Conservation (phyloP, 1,140 invertebrate species). For the Drosophila auraria region DNA sequence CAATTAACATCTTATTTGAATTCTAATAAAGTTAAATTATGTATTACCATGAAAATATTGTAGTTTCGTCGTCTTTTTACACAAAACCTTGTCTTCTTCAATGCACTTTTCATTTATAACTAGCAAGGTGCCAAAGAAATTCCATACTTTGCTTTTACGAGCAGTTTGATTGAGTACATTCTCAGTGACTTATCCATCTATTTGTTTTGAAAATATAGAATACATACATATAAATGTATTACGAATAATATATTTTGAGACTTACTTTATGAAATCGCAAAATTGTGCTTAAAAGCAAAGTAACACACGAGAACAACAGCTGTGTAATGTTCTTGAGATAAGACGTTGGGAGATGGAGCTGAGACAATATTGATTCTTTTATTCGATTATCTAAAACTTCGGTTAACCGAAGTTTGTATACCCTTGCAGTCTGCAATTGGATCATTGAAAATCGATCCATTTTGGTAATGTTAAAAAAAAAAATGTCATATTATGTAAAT, state of each 20-base stretch:
- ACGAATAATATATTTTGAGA: neutral
- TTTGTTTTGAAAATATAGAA: too few species aligned
- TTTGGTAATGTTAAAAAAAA: too few species aligned
- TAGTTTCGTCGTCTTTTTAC: neutral
- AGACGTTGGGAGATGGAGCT: conserved; percentile 3
- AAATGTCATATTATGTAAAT: too few species aligned
- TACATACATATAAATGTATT: too few species aligned
- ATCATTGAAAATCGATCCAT: too few species aligned
- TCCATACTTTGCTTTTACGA: conserved; percentile 8
- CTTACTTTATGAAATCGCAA: neutral
- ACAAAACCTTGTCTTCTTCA: conserved; percentile 7
- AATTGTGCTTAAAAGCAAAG: neutral
- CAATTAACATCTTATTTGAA: conserved; percentile 1
- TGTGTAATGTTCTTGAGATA: conserved; percentile 3
- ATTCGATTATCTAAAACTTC: too few species aligned
- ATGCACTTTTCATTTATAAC: conserved; percentile 1
- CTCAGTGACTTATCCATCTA: too few species aligned
- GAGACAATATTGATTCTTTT: conserved; percentile 1
- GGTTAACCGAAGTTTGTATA: too few species aligned
- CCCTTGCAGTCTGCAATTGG: too few species aligned
- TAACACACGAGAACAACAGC: neutral
- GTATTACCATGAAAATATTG: neutral
- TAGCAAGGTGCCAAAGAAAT: neutral
- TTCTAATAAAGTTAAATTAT: neutral
- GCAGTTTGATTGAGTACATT: too few species aligned